Percentiles rank a stretch among this genome's conserved stretches.
Evolutionary conservation across 2,113 vertebrate species (phyloP).

Genomic region (Petaurus breviceps): DNA sequence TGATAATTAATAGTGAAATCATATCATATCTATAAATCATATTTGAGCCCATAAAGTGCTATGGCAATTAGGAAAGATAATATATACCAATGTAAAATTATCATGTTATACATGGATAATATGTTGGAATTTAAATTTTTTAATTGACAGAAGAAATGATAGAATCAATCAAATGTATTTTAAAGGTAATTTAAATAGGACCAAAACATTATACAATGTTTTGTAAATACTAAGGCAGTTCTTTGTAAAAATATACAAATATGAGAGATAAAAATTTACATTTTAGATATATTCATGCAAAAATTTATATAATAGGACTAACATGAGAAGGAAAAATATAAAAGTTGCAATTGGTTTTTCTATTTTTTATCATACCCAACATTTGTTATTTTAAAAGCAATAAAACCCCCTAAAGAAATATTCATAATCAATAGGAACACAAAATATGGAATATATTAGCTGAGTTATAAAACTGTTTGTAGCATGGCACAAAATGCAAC

Average conservation of each 20-base stretch:
- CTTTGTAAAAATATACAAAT: conserved; percentile 1
- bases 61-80: conserved; percentile 86
- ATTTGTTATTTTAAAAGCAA: conserved; percentile 86
- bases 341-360: conserved; percentile 76
- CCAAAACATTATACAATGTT: conserved; percentile 57
- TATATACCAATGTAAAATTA: conserved; percentile 82
- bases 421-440: conserved; percentile 88
- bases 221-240: conserved; percentile 56
- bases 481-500: conserved; percentile 85
- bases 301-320: conserved; percentile 79
- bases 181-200: conserved; percentile 71
- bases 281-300: conserved; percentile 60
- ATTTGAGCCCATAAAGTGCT: conserved; percentile 82
- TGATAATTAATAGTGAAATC: conserved; percentile 88
- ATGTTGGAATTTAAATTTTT: conserved; percentile 83
- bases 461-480: conserved; percentile 87
- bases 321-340: conserved; percentile 74
- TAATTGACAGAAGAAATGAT: conserved; percentile 75
- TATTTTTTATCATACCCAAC: conserved; percentile 75
- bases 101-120: conserved; percentile 78
- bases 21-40: conserved; percentile 85
- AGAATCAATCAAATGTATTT: conserved; percentile 78
- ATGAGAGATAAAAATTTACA: conserved; percentile 77
- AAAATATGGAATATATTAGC: conserved; percentile 87
- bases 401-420: conserved; percentile 87